Base-by-base conservation (phyloP, 2,797 vertebrate genomes). In the Prionace glauca region DNA sequence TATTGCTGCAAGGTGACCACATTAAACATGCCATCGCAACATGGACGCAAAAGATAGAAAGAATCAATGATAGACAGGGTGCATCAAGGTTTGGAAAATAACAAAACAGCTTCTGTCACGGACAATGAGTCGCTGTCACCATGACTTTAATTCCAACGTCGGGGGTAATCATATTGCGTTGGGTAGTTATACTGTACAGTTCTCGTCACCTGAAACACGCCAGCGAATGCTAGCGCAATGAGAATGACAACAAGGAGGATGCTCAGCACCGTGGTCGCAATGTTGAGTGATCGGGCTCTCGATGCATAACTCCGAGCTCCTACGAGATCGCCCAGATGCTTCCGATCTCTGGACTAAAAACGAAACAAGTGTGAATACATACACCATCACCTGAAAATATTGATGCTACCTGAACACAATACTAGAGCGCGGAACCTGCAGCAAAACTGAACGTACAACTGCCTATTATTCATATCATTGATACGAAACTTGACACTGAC, bases 321-420 rank as follows among this genome's bases (percentile, higher is more conserved):
- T 94, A 72, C 92, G 1, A 29, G 2, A 50, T 94, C 93, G 26
- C 93, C 69, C 12, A 74, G 24, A 14, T 74, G 10, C 45, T 94
- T 94, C 26, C 93, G 36, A 72, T 74, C 93, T 94, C 93, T 72
- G 16, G 93, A 94, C 74, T 79, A 36, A 36, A 79, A 79, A 79
- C 0, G 32, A n/a, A 79, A 36, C 32, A 79, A 16, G 32, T 36
- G n/a, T 79, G 32, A 79, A 79, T 79, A 36, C 3, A 79, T 79
- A 14, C 74, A 79, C 16, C 32, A 79, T 16, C 29, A 79, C 32
- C 12, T 79, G 12, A n/a, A 79, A n/a, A 79, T 16, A 8, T 79
- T 2, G n/a, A 16, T n/a, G 74, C 32, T 3, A 32, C 0, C n/a
- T 79, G 77, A 32, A 77, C 72, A n/a, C 29, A 65, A 65, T 62